Evolutionary conservation across 2,113 vertebrate genomes (phyloP), one percentile per base, ranked within the genome.

Genomic region (Otolemur garnettii): DNA sequence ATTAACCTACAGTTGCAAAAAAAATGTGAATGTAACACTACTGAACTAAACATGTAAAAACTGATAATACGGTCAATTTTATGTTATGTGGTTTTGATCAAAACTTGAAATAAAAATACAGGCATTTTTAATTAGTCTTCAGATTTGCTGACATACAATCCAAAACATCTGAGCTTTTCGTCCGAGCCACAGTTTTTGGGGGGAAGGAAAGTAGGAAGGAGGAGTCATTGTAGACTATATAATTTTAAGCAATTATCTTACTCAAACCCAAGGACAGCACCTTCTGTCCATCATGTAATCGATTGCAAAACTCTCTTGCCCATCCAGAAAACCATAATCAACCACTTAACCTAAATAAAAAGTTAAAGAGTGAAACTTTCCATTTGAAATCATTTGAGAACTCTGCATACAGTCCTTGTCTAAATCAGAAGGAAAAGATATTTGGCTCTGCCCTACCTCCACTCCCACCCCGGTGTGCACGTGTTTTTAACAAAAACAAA

Each of bases 341-440:
- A 77, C 28, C 4, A 90, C 60, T 78, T 95, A 85, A 68, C 68
- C 57, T 38, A 87, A 82, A 80, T 53, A 42, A 79, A 93, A 93
- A 90, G 9, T 80, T n/a, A 71, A 77, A 82, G 22, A 90, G n/a
- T 66, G 30, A 93, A 91, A 79, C 62, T 15, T 78, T 91, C 84
- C 45, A 74, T 90, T 75, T 85, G 18, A 95, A 93, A 94, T 62
- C 28, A 38, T 86, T 84, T 84, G 19, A 30, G 64, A 81, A 79
- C 81, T 94, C 60, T 91, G 30, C 8, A 79, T 89, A 69, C 4
- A 87, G 79, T 92, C 1, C 0, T 24, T 66, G 66, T 90, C 45
- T 80, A 45, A 81, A 64, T 69, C 12, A 12, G 26, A 28, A 64
- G 17, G 57, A 3, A 90, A 38, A 79, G n/a, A 72, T 2, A 53